phyloP scores from a whole-genome alignment of 2,113 vertebrate species.

The Heterotis niloticus region DNA sequence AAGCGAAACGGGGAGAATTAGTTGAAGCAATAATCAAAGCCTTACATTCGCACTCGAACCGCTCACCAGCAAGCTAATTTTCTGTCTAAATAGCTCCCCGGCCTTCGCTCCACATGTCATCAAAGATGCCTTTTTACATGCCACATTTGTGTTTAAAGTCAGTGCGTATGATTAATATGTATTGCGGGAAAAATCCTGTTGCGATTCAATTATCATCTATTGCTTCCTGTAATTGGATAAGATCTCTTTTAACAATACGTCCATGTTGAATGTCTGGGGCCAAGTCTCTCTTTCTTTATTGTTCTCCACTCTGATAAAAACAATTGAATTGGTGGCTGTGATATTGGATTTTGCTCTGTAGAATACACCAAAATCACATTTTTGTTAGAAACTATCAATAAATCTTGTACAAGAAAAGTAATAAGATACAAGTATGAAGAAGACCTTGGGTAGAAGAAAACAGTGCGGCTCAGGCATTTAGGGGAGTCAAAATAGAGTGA shows the following conservation, averaged over 20 bases:
- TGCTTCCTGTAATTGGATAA: conserved; percentile 92
- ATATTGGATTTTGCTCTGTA: conserved; percentile 95
- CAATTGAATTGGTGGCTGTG: conserved; percentile 88
- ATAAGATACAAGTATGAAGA: conserved; percentile 83
- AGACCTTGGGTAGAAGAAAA: conserved; percentile 70
- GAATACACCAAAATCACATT: conserved; percentile 97
- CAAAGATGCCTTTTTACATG: conserved; percentile 48
- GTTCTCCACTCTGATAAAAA: conserved; percentile 92
- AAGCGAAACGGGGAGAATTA: neutral
- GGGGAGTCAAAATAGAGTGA: conserved; percentile 17
- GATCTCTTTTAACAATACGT: conserved; percentile 90
- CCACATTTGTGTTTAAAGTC: conserved; percentile 56
- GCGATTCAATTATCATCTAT: conserved; percentile 96
- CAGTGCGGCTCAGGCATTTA: conserved; percentile 28
- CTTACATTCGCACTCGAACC: neutral
- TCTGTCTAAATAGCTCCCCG: neutral
- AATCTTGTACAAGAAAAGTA: conserved; percentile 90
- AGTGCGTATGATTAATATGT: conserved; percentile 71
- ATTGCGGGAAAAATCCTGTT: conserved; percentile 74
- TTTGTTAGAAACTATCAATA: conserved; percentile 99
- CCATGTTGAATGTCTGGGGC: conserved; percentile 84
- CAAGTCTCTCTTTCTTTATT: conserved; percentile 84
- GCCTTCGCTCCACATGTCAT: conserved; percentile 7
- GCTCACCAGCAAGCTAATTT: neutral
- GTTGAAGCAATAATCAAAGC: neutral